Percentiles rank a stretch among this genome's conserved stretches.
Evolutionary conservation across 2,888 invertebrate species (phyloP).

Genomic region (Melieria omissa): DNA sequence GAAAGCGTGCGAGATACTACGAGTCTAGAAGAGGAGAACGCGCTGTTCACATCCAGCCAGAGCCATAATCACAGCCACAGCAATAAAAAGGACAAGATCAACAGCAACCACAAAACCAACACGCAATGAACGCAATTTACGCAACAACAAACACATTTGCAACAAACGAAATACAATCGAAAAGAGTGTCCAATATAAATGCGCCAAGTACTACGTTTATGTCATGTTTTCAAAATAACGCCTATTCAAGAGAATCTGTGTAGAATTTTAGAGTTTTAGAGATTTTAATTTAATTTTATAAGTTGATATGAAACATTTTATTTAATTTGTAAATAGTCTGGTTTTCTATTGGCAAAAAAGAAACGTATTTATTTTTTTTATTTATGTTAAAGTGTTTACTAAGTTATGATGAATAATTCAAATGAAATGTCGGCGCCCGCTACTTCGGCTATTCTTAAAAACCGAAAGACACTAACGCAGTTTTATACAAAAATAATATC

Average conservation of each 20-base stretch:
- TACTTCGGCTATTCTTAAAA: too few relatives aligned
- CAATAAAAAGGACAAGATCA: constrained; percentile 20
- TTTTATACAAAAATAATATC: constrained; percentile 55
- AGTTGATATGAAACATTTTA: too few relatives aligned
- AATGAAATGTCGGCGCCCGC: too few relatives aligned
- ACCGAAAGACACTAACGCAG: constrained; percentile 27
- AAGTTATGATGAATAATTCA: too few relatives aligned
- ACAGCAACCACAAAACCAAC: constrained; percentile 11
- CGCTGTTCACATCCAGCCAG: constrained; percentile 34
- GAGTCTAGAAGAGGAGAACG: constrained; percentile 77
- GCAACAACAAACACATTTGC: constrained; percentile 31
- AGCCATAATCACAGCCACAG: constrained; percentile 46
- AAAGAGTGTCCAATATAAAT: not conserved
- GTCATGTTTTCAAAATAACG: too few relatives aligned
- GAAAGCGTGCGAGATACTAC: constrained; percentile 94
- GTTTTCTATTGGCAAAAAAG: constrained; percentile 25
- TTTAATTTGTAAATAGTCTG: too few relatives aligned
- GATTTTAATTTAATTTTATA: too few relatives aligned
- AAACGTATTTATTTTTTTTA: constrained; percentile 43
- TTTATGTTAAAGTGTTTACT: not conserved
- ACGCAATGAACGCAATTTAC: not conserved
- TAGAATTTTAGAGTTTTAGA: too few relatives aligned
- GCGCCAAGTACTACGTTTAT: not conserved
- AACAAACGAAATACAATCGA: constrained; percentile 26
- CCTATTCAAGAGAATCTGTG: too few relatives aligned